Evolutionary conservation across 2,113 vertebrate genomes (phyloP), one percentile per base, ranked within the genome.

Genomic region (Oreocharis arfaki): DNA sequence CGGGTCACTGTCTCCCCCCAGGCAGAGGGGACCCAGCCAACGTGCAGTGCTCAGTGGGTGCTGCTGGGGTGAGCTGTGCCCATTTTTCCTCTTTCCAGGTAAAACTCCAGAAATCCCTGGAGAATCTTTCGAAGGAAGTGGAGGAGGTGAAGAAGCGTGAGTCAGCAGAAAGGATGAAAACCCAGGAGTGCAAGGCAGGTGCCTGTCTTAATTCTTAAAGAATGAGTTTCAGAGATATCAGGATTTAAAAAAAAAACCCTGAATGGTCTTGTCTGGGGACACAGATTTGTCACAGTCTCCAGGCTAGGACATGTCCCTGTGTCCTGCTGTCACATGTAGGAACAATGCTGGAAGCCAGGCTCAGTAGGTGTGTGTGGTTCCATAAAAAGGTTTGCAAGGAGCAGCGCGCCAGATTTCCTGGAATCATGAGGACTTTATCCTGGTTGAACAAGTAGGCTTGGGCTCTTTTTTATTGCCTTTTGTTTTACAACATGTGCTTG

Each of bases 131-230:
- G 6, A 95, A 97, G 73, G 82, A 95, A 63, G 60, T 44, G 20
- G 95, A 95, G 49, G 85, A 92, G 0, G 4, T 93, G 49, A 95
- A 85, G 82, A 96, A 93, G 69, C 0, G 6, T 56, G 95, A 94
- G 44, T 90, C 79, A 74, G 59, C 6, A 8, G 94, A 90, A 65
- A 95, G 81, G 67, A 64, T 89, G 77, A 97, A 97, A 93, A 94
- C 75, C 30, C 96, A 95, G 57, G 95, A 96, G 60, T 96, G 95
- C 88, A 96, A 96, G 96, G 96, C 95, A 97, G 68, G 96, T 97
- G 87, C 63, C 78, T 80, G 67, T 28, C 56, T 73, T 87, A 42
- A 39, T 27, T 53, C 55, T 73, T 37, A 73, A 41, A n/a, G 49
- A 65, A 53, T 14, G 32, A 81, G 8, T 49, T 61, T 79, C 69